phyloP scores from a whole-genome alignment of 2,113 vertebrate genomes.

The Alethe castanea region DNA sequence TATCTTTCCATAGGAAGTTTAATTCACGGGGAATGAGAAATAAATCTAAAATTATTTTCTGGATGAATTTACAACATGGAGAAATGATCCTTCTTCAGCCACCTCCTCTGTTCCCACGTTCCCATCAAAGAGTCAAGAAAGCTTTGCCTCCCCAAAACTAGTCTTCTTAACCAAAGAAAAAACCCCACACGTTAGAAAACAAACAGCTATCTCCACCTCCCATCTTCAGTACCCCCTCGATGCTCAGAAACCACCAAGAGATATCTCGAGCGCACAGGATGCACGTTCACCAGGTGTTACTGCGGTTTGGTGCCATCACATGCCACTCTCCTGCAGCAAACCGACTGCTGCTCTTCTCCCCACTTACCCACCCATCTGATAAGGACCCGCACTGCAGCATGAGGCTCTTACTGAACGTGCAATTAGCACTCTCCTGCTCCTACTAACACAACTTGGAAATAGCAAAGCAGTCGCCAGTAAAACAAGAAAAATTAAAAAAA shows the following conservation, averaged over 20 bases:
- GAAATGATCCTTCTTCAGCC: background rate
- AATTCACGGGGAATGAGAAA: background rate
- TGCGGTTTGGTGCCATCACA: background rate
- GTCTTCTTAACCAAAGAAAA: background rate
- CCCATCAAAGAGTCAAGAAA: background rate
- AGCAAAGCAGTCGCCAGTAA: background rate
- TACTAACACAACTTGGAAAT: background rate
- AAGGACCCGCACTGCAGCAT: rapidly evolving
- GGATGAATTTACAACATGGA: background rate
- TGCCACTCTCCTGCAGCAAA: background rate
- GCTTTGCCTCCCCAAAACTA: background rate
- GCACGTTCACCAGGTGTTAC: slow-evolving; percentile 29
- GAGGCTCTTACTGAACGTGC: background rate
- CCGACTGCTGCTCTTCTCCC: background rate
- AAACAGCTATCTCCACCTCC: slow-evolving; percentile 10
- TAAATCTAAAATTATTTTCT: background rate
- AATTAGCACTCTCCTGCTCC: background rate
- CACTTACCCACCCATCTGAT: background rate
- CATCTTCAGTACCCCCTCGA: background rate
- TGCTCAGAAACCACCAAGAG: slow-evolving; percentile 7
- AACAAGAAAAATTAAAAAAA: background rate
- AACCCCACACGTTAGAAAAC: background rate
- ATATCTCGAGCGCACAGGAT: background rate
- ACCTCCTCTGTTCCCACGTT: background rate
- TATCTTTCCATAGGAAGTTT: background rate